These are phyloP conservation scores for Apteryx owenii DNA, from an alignment of 2,113 vertebrate species.

Conservation along the genomic window DNA sequence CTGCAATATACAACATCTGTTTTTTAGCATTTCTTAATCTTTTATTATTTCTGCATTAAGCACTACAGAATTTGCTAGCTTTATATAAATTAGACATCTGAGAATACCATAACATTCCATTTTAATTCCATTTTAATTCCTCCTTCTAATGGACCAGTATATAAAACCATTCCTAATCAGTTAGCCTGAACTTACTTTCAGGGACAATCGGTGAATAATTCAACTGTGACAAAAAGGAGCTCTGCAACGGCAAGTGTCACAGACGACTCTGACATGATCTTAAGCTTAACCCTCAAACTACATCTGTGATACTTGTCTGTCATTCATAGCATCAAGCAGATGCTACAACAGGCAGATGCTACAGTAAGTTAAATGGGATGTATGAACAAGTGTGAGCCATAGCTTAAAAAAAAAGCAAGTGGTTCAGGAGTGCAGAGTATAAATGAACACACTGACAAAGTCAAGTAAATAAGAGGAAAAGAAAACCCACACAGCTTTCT, in stretches of 20 bases:
- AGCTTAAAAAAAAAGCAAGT: not conserved
- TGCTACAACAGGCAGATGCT: not conserved
- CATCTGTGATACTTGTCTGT: not conserved
- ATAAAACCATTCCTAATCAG: not conserved
- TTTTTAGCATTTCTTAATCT: slow-evolving; percentile 10
- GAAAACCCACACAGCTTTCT: not conserved
- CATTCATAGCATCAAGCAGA: not conserved
- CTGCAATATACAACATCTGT: not conserved
- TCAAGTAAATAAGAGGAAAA: not conserved
- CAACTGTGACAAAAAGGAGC: not conserved
- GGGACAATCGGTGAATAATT: not conserved
- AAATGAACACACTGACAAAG: not conserved
- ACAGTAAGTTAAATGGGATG: not conserved
- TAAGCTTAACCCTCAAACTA: not conserved
- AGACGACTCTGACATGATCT: not conserved
- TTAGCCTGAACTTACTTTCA: not conserved
- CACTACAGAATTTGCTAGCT: not conserved
- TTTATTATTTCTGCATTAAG: not conserved
- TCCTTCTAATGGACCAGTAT: not conserved
- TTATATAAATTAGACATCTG: not conserved
- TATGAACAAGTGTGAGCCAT: not conserved
- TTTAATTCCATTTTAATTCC: slow-evolving; percentile 1
- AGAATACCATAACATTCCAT: not conserved
- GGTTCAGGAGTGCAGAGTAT: not conserved
- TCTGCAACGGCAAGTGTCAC: not conserved